phyloP scores from a whole-genome alignment of 2,888 invertebrate genomes.

The Heliconius charithonia region DNA sequence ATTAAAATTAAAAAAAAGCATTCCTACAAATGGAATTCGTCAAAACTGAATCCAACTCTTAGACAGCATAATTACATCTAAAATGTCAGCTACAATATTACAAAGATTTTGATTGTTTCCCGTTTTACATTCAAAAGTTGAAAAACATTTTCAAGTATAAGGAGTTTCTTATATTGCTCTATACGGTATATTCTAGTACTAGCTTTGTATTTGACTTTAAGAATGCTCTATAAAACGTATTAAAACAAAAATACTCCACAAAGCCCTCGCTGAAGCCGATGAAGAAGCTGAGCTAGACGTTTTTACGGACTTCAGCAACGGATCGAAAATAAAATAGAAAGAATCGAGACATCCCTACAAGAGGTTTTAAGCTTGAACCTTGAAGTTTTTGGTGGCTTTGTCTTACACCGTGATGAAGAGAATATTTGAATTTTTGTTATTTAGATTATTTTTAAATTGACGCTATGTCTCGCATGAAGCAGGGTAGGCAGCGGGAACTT shows the following conservation, averaged over 20 bases:
- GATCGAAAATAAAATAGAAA: slow-evolving; percentile 79
- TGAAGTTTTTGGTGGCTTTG: slow-evolving; percentile 59
- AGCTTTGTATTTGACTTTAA: slow-evolving; percentile 47
- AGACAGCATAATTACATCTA: neutral
- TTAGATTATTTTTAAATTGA: neutral
- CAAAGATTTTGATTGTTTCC: slow-evolving; percentile 22
- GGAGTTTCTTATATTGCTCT: slow-evolving; percentile 26
- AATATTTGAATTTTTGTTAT: neutral
- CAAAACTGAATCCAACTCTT: neutral
- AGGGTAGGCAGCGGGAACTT: too few species aligned
- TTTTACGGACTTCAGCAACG: slow-evolving; percentile 73
- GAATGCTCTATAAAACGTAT: slow-evolving; percentile 44
- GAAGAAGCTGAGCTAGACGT: slow-evolving; percentile 73
- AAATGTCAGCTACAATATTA: slow-evolving; percentile 13
- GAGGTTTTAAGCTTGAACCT: slow-evolving; percentile 76
- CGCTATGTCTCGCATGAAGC: neutral
- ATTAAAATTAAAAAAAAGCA: neutral
- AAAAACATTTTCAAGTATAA: neutral
- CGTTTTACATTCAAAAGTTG: slow-evolving; percentile 6
- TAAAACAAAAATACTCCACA: slow-evolving; percentile 54
- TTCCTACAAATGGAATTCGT: neutral
- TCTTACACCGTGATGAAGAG: slow-evolving; percentile 60
- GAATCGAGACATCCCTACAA: slow-evolving; percentile 82
- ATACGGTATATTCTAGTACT: slow-evolving; percentile 32
- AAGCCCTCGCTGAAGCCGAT: slow-evolving; percentile 58